Evolutionary conservation across 2,113 vertebrate genomes (phyloP).

Genomic region (Eolophus roseicapilla): DNA sequence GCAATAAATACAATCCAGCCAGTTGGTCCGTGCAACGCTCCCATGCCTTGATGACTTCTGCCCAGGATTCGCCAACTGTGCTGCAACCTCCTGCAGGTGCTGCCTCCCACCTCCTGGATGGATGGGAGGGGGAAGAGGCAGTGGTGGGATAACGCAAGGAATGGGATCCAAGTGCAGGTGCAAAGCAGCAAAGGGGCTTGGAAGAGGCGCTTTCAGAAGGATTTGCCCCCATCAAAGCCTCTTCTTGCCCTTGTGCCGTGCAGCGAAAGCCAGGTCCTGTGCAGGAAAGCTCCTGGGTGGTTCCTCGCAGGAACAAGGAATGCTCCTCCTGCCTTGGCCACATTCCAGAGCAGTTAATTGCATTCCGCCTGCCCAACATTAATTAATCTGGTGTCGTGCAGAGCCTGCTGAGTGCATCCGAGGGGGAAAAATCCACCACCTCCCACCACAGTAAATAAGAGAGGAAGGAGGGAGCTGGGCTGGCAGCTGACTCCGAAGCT

Average conservation of each 20-base stretch:
- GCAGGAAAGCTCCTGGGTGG: neutral
- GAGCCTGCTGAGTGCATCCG: constrained; percentile 8
- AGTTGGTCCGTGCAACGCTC: constrained; percentile 37
- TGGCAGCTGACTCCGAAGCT: rapidly evolving
- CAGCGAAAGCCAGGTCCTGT: neutral
- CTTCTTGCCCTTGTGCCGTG: neutral
- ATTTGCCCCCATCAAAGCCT: neutral
- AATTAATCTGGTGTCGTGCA: constrained; percentile 59
- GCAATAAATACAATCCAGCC: constrained; percentile 60
- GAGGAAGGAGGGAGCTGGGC: neutral
- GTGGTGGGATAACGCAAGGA: rapidly evolving
- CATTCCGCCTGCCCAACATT: constrained; percentile 36
- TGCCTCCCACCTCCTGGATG: neutral
- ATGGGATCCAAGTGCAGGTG: neutral
- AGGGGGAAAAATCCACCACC: neutral
- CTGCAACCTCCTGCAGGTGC: constrained; percentile 5
- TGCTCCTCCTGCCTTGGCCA: constrained; percentile 18
- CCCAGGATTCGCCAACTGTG: constrained; percentile 15
- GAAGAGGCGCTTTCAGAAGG: neutral
- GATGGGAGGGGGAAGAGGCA: neutral
- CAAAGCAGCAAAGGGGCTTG: neutral
- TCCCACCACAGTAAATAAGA: neutral
- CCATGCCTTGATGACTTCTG: constrained; percentile 7
- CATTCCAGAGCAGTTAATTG: constrained; percentile 55
- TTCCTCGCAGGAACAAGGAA: neutral